These are phyloP conservation scores for Panagrolaimus sp. DNA, from an alignment of 1,140 invertebrate genomes.

Conservation along the genomic window DNA sequence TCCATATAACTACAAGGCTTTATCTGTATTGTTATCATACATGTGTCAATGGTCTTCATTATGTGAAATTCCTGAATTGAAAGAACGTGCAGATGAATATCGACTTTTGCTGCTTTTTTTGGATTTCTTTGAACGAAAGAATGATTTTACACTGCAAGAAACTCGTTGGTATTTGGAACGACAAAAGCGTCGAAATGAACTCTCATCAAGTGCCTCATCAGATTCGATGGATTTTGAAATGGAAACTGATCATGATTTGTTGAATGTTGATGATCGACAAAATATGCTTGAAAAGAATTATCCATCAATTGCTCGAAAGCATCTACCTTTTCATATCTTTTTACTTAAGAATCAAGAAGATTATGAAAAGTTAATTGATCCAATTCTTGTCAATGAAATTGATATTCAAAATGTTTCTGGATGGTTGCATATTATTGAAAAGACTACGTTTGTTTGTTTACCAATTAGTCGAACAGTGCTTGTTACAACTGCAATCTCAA, in stretches of 20 bases:
- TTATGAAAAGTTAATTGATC: neutral
- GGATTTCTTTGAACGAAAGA: no score
- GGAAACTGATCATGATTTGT: neutral
- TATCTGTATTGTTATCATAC: no score
- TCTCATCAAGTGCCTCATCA: no score
- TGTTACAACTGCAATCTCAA: neutral
- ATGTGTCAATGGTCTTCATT: no score
- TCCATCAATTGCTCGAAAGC: neutral
- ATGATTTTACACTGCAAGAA: no score
- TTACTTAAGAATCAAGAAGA: neutral
- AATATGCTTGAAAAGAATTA: neutral
- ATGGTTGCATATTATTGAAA: neutral
- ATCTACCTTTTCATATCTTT: neutral
- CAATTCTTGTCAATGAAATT: neutral
- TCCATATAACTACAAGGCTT: no score
- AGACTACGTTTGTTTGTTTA: neutral
- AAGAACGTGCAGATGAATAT: no score
- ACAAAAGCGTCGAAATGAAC: no score
- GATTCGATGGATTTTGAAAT: neutral
- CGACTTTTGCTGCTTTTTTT: no score
- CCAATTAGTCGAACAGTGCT: neutral
- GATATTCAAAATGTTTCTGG: neutral
- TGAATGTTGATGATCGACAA: neutral
- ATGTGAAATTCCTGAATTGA: no score
- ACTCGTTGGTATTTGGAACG: no score